These are phyloP conservation scores for Dasypolia templi DNA, from an alignment of 2,888 invertebrate genomes.

Conservation along the genomic window DNA sequence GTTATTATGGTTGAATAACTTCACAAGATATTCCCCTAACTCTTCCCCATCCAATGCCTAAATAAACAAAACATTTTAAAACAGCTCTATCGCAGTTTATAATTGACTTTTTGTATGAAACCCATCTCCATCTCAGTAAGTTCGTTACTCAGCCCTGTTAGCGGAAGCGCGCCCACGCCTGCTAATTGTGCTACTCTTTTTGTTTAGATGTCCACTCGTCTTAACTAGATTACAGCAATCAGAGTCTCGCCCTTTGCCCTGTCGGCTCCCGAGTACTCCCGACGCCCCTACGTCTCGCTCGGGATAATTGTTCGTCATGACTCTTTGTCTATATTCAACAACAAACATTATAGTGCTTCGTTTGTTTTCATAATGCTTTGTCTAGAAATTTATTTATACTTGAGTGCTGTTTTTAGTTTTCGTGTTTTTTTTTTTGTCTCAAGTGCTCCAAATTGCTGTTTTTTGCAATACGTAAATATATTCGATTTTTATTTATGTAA, in stretches of 20 bases:
- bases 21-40: slow-evolving; percentile 9
- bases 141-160: slow-evolving; percentile 77
- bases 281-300: slow-evolving; percentile 79
- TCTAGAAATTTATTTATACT: background rate
- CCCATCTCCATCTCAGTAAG: slow-evolving; percentile 63
- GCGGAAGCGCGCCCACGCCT: slow-evolving; percentile 85
- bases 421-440: background rate
- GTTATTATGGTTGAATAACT: background rate
- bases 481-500: slow-evolving; percentile 20
- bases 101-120: slow-evolving; percentile 65
- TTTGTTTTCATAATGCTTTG: slow-evolving; percentile 8
- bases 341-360: slow-evolving; percentile 39
- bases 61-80: slow-evolving; percentile 39
- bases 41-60: background rate
- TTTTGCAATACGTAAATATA: background rate
- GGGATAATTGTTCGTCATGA: slow-evolving; percentile 68
- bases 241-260: slow-evolving; percentile 85
- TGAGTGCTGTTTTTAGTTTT: slow-evolving; percentile 1
- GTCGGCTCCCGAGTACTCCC: slow-evolving; percentile 42
- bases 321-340: slow-evolving; percentile 59
- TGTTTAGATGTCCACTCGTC: slow-evolving; percentile 84
- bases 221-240: slow-evolving; percentile 89
- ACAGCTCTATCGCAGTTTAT: slow-evolving; percentile 63
- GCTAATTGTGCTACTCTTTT: slow-evolving; percentile 88
- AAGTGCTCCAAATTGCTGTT: background rate